Evolutionary conservation across 1,140 invertebrate species (phyloP).

Genomic region (Drosophila nebulosa): DNA sequence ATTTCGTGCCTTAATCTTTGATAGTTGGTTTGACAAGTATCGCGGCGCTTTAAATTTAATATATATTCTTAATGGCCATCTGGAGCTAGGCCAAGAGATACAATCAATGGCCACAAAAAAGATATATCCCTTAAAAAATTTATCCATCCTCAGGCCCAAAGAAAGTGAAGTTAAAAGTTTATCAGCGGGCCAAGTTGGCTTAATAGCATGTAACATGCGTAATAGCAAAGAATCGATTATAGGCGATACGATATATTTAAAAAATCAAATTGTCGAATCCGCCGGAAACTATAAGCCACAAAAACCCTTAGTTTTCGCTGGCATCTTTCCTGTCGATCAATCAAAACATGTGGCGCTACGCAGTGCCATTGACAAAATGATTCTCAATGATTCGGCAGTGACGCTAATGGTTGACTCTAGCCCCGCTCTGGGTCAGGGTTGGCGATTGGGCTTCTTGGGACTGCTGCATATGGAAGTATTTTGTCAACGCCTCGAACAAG

Average conservation of each 20-base stretch:
- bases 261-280: slow-evolving; percentile 73
- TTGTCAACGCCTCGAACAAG: slow-evolving; percentile 95
- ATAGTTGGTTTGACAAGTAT: slow-evolving; percentile 96
- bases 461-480: slow-evolving; percentile 98
- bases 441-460: slow-evolving; percentile 96
- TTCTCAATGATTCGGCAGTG: slow-evolving; percentile 97
- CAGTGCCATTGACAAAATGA: slow-evolving; percentile 93
- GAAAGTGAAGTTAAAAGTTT: slow-evolving; percentile 86
- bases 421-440: slow-evolving; percentile 96
- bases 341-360: slow-evolving; percentile 88
- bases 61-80: slow-evolving; percentile 88
- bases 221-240: slow-evolving; percentile 89
- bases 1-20: slow-evolving; percentile 93
- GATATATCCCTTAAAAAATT: slow-evolving; percentile 89
- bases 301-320: slow-evolving; percentile 96
- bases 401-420: slow-evolving; percentile 89
- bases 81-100: slow-evolving; percentile 85
- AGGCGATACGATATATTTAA: slow-evolving; percentile 91
- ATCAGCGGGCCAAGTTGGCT: slow-evolving; percentile 85
- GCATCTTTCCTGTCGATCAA: slow-evolving; percentile 95
- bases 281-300: slow-evolving; percentile 87
- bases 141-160: slow-evolving; percentile 91
- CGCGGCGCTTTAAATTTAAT: slow-evolving; percentile 92
- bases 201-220: slow-evolving; percentile 91
- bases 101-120: slow-evolving; percentile 85